These are phyloP conservation scores for Pogoniulus pusillus DNA, from an alignment of 2,797 vertebrate species.

Conservation along the genomic window DNA sequence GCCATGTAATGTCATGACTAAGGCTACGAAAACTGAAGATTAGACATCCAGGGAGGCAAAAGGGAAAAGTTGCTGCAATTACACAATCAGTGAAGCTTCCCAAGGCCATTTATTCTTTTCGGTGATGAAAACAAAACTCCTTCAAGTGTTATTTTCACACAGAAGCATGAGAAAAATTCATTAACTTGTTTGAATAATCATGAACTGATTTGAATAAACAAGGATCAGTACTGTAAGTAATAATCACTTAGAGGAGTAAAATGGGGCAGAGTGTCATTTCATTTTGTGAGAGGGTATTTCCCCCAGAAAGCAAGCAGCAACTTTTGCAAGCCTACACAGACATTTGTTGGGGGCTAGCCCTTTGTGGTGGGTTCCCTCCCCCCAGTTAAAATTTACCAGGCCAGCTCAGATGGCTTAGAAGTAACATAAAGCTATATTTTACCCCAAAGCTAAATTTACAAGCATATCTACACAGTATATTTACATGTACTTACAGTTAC, in stretches of 20 bases:
- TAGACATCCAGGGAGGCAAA: neutral
- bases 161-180: too few relatives aligned
- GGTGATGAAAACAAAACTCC: neutral
- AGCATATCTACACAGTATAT: too few relatives aligned
- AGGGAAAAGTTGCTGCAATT: neutral
- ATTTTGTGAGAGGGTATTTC: neutral
- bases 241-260: accelerated
- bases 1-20: neutral
- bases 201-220: neutral
- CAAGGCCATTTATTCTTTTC: neutral
- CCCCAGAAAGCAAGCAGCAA: neutral
- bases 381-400: too few relatives aligned
- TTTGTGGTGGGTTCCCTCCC: too few relatives aligned
- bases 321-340: neutral
- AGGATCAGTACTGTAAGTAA: neutral
- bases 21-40: neutral
- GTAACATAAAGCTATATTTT: too few relatives aligned
- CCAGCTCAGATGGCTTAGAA: too few relatives aligned
- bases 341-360: neutral
- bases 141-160: neutral
- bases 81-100: neutral
- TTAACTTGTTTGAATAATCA: neutral
- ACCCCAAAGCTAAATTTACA: too few relatives aligned
- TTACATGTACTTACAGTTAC: too few relatives aligned
- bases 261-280: neutral